Base-by-base conservation (phyloP, 2,113 vertebrate genomes). In the Channa maculata region DNA sequence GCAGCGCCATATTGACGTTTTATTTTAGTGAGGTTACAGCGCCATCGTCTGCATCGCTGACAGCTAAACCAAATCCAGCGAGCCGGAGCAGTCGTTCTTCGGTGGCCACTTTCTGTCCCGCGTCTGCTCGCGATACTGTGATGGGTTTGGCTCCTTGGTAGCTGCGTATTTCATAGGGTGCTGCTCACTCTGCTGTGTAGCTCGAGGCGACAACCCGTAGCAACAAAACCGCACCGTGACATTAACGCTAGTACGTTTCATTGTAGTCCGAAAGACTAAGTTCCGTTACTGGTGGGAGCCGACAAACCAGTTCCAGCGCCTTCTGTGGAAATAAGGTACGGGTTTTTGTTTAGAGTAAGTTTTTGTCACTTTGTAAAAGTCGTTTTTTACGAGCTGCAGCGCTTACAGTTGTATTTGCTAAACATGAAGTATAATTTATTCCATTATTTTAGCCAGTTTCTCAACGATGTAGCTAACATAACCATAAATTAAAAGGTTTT, bases 51-150 rank as follows among this genome's bases (percentile, higher is more conserved):
- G 6, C 3, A 44, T 34, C 62, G 3, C n/a, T 43, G n/a, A 12
- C n/a, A 37, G 0, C 33, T 11, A 9, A 48, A 8, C 33, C 41
- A 46, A 49, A 2, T 46, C 10, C 24, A 24, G 1, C 24, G 24
- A 24, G 24, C 24, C 24, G 24, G 24, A 24, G 24, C 24, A 24
- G 24, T 24, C 24, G 24, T 24, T 45, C 43, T 3, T 10, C 45
- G 24, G 24, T 12, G 45, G 45, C 33, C 1, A 2, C 7, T 51
- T 15, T 15, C 49, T 24, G 49, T 24, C 34, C 1, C 1, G 15
- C 2, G 15, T 58, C 3, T 36, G 84, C 66, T 86, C 83, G 86
- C 83, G 80, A 83, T 34, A 76, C 3, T 53, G 39, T 41, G 4
- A 3, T 2, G 15, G 24, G 2, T 2, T 0, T 3, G 3, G 37